phyloP scores from a whole-genome alignment of 1,140 invertebrate species.

The Pristionchus pacificus region DNA sequence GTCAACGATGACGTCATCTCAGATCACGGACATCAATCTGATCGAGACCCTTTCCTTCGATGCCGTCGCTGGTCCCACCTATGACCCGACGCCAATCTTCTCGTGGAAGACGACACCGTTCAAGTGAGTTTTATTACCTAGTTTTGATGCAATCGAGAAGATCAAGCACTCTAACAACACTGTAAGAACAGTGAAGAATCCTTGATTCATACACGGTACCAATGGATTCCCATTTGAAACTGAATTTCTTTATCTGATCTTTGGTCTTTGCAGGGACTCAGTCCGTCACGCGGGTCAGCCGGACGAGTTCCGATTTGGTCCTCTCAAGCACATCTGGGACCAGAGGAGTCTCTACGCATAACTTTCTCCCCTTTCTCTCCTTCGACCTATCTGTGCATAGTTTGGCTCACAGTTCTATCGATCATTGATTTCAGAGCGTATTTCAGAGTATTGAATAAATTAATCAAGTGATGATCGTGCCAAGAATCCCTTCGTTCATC shows the following conservation, averaged over 20 bases:
- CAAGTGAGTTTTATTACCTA: conserved; percentile 50
- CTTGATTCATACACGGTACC: too few species aligned
- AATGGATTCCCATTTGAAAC: too few species aligned
- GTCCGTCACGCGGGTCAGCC: conserved; percentile 71
- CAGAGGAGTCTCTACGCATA: background rate
- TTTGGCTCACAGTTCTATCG: too few species aligned
- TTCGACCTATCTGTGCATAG: background rate
- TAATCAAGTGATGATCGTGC: too few species aligned
- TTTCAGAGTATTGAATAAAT: too few species aligned
- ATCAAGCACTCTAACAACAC: too few species aligned
- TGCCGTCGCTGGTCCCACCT: conserved; percentile 64
- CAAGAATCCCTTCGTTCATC: too few species aligned
- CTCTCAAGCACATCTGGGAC: conserved; percentile 59
- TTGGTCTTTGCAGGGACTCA: background rate
- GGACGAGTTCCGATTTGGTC: conserved; percentile 69
- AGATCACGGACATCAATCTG: conserved; percentile 59
- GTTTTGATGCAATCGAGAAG: background rate
- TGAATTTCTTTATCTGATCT: too few species aligned
- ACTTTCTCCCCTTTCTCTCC: background rate
- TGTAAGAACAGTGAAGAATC: too few species aligned
- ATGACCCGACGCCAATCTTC: conserved; percentile 68
- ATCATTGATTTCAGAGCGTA: too few species aligned
- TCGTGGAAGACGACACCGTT: conserved; percentile 68
- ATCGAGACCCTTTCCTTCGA: conserved; percentile 62
- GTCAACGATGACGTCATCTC: conserved; percentile 4